Conservation (phyloP, 2,113 vertebrate species). For the Pteruthius melanotis region DNA sequence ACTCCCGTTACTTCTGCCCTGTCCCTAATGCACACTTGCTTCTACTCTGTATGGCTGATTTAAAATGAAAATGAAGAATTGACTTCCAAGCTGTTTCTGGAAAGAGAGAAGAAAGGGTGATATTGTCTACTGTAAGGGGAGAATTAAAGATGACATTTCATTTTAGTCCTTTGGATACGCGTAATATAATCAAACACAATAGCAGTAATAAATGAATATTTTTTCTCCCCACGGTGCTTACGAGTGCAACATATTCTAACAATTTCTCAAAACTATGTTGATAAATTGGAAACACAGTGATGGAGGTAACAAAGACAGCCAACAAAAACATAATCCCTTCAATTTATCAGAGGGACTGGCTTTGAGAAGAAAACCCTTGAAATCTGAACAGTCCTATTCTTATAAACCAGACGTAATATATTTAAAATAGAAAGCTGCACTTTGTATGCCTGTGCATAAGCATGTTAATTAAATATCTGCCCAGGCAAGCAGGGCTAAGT, state of each 20-base stretch:
- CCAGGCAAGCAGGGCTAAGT: background rate
- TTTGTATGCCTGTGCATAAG: background rate
- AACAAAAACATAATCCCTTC: conserved; percentile 47
- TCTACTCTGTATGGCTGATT: background rate
- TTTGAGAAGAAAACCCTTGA: conserved; percentile 29
- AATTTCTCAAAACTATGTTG: conserved; percentile 26
- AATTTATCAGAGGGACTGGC: conserved; percentile 53
- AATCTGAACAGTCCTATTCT: conserved; percentile 31
- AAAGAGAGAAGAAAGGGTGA: conserved; percentile 18
- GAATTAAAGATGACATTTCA: conserved; percentile 55
- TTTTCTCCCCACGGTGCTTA: conserved; percentile 34
- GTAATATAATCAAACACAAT: conserved; percentile 52
- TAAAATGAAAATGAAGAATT: conserved; percentile 45
- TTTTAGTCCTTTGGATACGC: conserved; percentile 29
- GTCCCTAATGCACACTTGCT: background rate
- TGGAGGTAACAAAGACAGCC: conserved; percentile 49
- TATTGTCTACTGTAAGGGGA: conserved; percentile 29
- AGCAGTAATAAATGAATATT: conserved; percentile 38
- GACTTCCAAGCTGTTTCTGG: conserved; percentile 26
- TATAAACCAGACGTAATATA: conserved; percentile 18
- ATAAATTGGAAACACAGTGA: conserved; percentile 46
- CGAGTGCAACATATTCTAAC: conserved; percentile 15
- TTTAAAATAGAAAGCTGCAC: background rate
- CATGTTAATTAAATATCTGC: background rate
- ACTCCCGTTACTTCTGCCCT: background rate